Evolutionary conservation across 2,797 vertebrate genomes (phyloP).

Genomic region (Pachyuromys duprasi): DNA sequence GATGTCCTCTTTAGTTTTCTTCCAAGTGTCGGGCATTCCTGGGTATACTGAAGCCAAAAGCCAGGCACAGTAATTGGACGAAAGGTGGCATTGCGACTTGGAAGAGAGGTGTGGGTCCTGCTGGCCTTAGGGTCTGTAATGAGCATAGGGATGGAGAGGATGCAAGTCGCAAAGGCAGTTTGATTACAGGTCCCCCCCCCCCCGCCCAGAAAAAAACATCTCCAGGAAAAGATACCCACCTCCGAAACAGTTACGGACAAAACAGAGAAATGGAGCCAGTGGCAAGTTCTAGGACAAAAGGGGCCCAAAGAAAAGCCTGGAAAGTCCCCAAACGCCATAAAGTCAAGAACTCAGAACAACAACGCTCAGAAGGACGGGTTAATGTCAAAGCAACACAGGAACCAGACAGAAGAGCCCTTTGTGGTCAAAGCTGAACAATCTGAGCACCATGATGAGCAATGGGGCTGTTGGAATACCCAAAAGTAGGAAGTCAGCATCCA

Average conservation of each 20-base stretch:
- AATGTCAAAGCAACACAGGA: background rate
- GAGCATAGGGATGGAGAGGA: background rate
- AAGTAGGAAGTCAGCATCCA: background rate
- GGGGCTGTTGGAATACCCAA: background rate
- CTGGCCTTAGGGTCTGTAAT: background rate
- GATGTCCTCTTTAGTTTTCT: background rate
- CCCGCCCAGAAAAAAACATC: background rate
- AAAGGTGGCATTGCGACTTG: background rate
- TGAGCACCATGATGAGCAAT: background rate
- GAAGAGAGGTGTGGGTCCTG: background rate
- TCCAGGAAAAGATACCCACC: background rate
- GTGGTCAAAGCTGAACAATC: background rate
- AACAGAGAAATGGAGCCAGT: too few relatives aligned
- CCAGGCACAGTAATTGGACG: background rate
- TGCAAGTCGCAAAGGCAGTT: background rate
- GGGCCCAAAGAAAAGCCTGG: background rate
- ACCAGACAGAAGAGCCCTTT: background rate
- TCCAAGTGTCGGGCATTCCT: background rate
- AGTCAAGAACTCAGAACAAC: background rate
- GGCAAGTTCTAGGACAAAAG: background rate
- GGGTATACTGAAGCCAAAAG: background rate
- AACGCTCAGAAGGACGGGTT: background rate
- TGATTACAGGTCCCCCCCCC: too few relatives aligned
- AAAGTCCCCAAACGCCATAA: background rate
- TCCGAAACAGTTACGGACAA: background rate